Conservation (phyloP, 1,140 invertebrate species). For the Pseudomyrmex concolor region DNA sequence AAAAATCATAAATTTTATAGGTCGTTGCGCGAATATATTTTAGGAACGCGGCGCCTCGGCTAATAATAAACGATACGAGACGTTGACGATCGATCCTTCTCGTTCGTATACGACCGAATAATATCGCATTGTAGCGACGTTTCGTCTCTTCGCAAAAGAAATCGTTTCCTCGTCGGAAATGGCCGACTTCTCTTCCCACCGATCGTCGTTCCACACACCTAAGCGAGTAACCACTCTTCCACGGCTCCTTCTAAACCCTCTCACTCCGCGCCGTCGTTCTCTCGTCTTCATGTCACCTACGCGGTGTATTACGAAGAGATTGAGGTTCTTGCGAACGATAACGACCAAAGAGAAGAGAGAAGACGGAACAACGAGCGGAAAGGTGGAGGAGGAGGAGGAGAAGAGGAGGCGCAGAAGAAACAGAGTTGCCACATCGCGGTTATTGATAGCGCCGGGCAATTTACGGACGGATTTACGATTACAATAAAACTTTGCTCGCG, state of each 20-base stretch:
- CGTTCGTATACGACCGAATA: conserved; percentile 10
- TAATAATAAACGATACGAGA: conserved; percentile 35
- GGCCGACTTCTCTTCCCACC: background rate
- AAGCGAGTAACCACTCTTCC: background rate
- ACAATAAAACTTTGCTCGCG: conserved; percentile 84
- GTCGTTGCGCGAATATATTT: background rate
- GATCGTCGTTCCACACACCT: conserved; percentile 23
- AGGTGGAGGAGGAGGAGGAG: background rate
- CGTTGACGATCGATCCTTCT: conserved; percentile 35
- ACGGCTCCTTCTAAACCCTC: background rate
- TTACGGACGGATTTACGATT: conserved; percentile 84
- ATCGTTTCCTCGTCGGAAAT: conserved; percentile 4
- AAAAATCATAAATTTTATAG: background rate
- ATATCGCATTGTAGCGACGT: background rate
- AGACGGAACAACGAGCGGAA: background rate
- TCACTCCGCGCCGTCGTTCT: background rate
- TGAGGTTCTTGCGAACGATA: conserved; percentile 9
- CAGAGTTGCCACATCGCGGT: conserved; percentile 67
- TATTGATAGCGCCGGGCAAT: conserved; percentile 82
- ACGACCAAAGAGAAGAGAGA: background rate
- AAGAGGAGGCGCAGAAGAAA: conserved; percentile 9
- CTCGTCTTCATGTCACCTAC: background rate
- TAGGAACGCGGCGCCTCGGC: background rate
- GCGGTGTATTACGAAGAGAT: conserved; percentile 42
- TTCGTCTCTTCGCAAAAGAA: background rate